Base-by-base conservation (phyloP, 2,888 invertebrate species). In the Cheilosia vernalis region DNA sequence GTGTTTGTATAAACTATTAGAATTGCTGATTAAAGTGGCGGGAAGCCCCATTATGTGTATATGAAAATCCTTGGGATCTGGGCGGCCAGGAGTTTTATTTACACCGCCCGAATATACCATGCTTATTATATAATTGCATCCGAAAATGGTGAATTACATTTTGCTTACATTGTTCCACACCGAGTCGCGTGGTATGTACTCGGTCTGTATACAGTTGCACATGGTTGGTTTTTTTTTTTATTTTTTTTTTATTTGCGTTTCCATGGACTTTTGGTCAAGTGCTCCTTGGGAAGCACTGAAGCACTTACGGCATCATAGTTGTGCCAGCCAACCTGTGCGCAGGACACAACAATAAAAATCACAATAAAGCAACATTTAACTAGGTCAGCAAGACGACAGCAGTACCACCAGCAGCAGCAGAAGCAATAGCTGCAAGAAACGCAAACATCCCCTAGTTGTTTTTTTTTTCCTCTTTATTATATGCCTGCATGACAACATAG, bases 341-440 rank as follows among this genome's bases (percentile, higher is more conserved):
- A 85, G 85, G 85, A 85, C 81, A 80, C 80, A 85, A 80, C 85
- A 85, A 85, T 85, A 81, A 85, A 81, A 72, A 72, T 73, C 66
- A 81, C 81, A 85, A 77, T 81, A 79, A 80, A 85, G 85, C 85
- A 81, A 72, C 66, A 56, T 77, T 76, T 74, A 85, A 81, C 76
- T 85, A 69, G 85, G 85, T 85, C 85, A 85, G 81, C 76, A 76
- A 80, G 81, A 85, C 72, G 77, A 40, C 70, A 69, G 51, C 67
- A 76, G 15, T 40, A 74, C 56, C 33, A 72, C 53, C 42, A 84
- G 44, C 51, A 83, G 47, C 58, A 73, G 55, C 24, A 64, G 74
- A 51, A 33, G 63, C 56, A 84, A 69, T 69, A 63, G 49, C 78
- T 83, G 83, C 84, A 84, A 70, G 60, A 58, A 79, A 74, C 64